These are phyloP conservation scores for Panurus biarmicus DNA, from an alignment of 2,113 vertebrate species.

Conservation along the genomic window DNA sequence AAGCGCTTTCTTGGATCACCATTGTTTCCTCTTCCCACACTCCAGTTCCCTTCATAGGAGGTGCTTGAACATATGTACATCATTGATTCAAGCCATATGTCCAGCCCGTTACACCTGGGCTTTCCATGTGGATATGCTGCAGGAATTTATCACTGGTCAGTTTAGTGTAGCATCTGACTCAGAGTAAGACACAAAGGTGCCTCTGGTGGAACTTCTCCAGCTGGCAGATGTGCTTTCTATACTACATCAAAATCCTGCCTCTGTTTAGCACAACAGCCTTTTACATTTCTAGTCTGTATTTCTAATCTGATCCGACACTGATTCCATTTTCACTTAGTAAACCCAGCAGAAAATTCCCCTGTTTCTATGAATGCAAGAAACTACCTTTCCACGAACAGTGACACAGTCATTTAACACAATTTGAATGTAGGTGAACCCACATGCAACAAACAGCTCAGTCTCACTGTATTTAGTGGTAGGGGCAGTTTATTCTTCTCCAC, in stretches of 20 bases:
- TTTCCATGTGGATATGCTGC: conserved; percentile 17
- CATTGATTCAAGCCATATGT: conserved; percentile 56
- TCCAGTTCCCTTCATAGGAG: conserved; percentile 36
- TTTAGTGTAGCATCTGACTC: conserved; percentile 27
- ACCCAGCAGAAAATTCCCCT: background rate
- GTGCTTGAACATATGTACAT: conserved; percentile 44
- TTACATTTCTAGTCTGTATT: background rate
- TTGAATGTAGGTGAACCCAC: background rate
- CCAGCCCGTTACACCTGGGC: conserved; percentile 42
- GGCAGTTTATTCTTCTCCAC: background rate
- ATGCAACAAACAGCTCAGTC: background rate
- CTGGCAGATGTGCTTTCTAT: conserved; percentile 19
- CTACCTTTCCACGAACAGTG: background rate
- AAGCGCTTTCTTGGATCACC: conserved; percentile 43
- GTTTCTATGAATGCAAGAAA: background rate
- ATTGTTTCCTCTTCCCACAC: conserved; percentile 45
- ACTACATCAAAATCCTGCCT: background rate
- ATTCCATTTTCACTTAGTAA: background rate
- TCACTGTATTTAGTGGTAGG: background rate
- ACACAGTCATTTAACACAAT: background rate
- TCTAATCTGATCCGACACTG: background rate
- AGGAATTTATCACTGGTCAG: conserved; percentile 56
- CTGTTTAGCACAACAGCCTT: background rate
- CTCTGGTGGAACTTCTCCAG: conserved; percentile 48
- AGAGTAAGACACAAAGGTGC: conserved; percentile 22